These are phyloP conservation scores for Castor canadensis DNA, from an alignment of 2,113 vertebrate species.

Conservation along the genomic window DNA sequence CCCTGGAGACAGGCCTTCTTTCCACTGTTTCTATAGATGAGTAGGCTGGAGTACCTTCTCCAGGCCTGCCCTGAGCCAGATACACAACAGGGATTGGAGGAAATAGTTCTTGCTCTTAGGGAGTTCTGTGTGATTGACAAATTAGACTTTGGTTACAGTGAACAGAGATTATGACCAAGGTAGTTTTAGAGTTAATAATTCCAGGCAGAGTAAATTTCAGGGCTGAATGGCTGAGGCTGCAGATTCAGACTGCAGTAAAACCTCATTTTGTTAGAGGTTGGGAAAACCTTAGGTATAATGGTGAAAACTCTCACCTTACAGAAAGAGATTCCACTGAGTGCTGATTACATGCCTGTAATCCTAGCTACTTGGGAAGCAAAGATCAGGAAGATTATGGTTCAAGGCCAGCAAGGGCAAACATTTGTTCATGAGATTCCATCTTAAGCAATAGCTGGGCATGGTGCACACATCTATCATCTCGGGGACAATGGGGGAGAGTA, in stretches of 20 bases:
- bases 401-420: no score
- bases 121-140: not conserved
- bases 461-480: no score
- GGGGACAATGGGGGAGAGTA: no score
- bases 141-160: not conserved
- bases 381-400: no score
- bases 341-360: no score
- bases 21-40: not conserved
- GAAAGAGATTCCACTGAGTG: not conserved
- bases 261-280: not conserved
- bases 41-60: not conserved
- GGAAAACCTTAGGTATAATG: not conserved
- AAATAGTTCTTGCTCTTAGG: not conserved
- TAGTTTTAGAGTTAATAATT: not conserved
- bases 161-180: not conserved
- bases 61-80: not conserved
- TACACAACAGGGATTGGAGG: not conserved
- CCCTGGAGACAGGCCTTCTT: not conserved
- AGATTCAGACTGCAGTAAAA: not conserved
- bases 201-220: not conserved
- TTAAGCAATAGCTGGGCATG: no score
- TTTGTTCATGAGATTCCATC: no score
- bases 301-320: not conserved
- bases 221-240: not conserved
- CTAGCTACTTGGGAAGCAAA: no score